Base-by-base conservation (phyloP, 1,140 invertebrate genomes). In the Drosophila baimaii region DNA sequence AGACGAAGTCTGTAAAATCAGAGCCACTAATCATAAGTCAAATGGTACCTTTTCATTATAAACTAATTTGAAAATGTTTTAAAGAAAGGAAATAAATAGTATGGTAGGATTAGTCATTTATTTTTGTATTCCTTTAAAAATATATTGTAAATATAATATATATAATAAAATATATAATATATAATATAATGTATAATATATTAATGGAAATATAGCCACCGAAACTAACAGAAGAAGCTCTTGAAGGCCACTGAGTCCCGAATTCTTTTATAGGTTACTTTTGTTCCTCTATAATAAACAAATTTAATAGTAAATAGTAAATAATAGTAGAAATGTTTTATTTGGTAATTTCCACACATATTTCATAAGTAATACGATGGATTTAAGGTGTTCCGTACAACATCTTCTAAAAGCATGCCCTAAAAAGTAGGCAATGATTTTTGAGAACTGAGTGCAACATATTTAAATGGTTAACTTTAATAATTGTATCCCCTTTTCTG, bases 401-500 rank as follows among this genome's bases (percentile, higher is more conserved):
- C 2, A 0, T 12, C 2, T 51, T 21, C 0, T 13, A 15, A 0
- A 33, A 5, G 0, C 1, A 0, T 5, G 29, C 8, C 15, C 19
- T 5, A 33, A 52, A 33, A 52, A 35, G 49, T 52, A 52, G 49
- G 29, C 49, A 15, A 52, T 35, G 19, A 0, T 52, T 52, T 52
- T 15, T 5, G 13, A 0, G 4, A 33, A 10, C 29, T 19, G 4
- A 19, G 0, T 21, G 0, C 2, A 8, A 15, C n/a, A 6, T 7
- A 33, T 33, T 33, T 35, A 10, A 1, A 31, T 19, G n/a, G 27
- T 33, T 15, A 21, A 19, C n/a, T n/a, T 5, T n/a, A n/a, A 8
- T 0, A 1, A 2, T 13, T 13, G 12, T 29, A 17, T 1, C 7
- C 1, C 3, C 1, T 52, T 21, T 33, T 29, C n/a, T 21, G 4